Evolutionary conservation across 2,888 invertebrate genomes (phyloP).

Genomic region (Trypoxylon attenuatum): DNA sequence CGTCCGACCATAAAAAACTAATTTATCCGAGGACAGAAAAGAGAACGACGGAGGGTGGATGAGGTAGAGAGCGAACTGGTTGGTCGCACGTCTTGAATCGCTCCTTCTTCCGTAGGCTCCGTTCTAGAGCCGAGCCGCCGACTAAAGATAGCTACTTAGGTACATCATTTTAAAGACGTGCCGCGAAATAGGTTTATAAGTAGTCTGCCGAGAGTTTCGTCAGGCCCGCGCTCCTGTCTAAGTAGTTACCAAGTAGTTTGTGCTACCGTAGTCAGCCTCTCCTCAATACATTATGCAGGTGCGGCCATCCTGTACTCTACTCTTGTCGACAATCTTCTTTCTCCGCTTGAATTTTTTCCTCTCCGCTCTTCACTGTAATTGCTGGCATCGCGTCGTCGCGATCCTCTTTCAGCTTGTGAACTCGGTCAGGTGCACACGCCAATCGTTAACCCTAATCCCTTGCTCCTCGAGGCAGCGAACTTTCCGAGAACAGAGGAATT

Average conservation of each 20-base stretch:
- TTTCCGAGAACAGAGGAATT: no score
- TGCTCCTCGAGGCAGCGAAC: no score
- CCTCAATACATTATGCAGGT: conserved; percentile 64
- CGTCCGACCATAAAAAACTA: conserved; percentile 59
- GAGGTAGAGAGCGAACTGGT: conserved; percentile 40
- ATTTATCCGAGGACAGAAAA: conserved; percentile 55
- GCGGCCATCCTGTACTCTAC: conserved; percentile 31
- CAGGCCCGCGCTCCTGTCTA: conserved; percentile 64
- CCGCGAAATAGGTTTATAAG: conserved; percentile 71
- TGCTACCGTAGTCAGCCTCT: conserved; percentile 62
- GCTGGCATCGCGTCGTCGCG: neutral
- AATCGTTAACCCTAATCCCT: no score
- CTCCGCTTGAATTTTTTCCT: neutral
- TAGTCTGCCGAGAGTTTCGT: conserved; percentile 68
- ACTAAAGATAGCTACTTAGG: conserved; percentile 44
- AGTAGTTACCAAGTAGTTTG: conserved; percentile 71
- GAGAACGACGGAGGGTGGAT: conserved; percentile 29
- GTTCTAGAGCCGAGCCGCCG: conserved; percentile 17
- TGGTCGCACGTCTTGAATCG: conserved; percentile 36
- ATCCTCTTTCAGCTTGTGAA: no score
- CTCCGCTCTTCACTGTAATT: neutral
- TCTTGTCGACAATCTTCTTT: conserved; percentile 18
- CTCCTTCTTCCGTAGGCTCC: conserved; percentile 22
- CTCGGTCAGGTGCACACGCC: no score
- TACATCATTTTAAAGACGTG: conserved; percentile 71